phyloP scores from a whole-genome alignment of 2,888 invertebrate species.

The Tenthredo scrophulariae region DNA sequence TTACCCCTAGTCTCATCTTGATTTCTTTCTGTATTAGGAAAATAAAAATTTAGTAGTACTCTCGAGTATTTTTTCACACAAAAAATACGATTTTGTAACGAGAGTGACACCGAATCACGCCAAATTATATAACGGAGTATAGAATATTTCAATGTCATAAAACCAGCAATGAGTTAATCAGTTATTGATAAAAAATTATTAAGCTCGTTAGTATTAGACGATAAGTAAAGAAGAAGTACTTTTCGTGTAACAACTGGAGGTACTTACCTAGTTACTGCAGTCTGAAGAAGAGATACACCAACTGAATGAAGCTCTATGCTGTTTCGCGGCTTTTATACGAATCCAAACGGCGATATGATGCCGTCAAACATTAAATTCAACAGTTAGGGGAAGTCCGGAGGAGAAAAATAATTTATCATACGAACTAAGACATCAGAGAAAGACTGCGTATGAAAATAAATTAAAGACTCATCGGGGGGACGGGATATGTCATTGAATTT shows the following conservation, averaged over 20 bases:
- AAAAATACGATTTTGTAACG: no score
- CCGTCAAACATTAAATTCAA: not conserved
- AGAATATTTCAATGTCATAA: no score
- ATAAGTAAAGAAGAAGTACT: not conserved
- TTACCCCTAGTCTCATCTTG: not conserved
- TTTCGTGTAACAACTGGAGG: not conserved
- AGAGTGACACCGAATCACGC: no score
- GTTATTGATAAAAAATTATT: not conserved
- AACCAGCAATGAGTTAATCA: not conserved
- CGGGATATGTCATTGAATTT: no score
- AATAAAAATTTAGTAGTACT: not conserved
- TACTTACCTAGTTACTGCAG: not conserved
- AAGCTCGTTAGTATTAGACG: not conserved
- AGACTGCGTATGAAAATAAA: not conserved
- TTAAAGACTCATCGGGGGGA: no score
- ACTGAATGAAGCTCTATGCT: not conserved
- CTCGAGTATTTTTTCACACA: no score
- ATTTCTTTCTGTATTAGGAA: not conserved
- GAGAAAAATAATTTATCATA: not conserved
- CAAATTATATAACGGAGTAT: no score
- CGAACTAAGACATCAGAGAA: not conserved
- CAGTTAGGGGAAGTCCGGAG: not conserved
- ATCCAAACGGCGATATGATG: not conserved
- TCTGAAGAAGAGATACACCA: not conserved
- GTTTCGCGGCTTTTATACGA: not conserved